Percentiles rank a stretch among this genome's conserved stretches.
These are phyloP conservation scores for Ochotona princeps DNA, from an alignment of 2,113 vertebrate genomes.

Conservation along the genomic window DNA sequence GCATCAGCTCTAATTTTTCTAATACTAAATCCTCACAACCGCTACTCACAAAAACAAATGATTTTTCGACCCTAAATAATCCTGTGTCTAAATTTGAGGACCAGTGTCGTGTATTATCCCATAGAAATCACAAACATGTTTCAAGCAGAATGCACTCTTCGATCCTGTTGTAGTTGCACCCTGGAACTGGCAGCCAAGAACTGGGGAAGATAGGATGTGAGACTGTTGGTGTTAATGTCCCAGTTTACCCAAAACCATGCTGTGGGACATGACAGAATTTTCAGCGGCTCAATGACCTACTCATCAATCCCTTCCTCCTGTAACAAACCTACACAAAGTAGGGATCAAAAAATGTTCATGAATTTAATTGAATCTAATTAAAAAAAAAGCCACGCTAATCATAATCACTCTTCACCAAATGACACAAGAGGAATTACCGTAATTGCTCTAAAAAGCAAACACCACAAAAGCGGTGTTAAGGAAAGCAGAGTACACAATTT, in stretches of 20 bases:
- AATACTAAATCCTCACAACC: neutral
- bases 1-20: constrained; percentile 15
- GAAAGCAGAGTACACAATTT: constrained; percentile 16
- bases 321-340: neutral
- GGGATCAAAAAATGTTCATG: neutral
- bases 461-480: neutral
- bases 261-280: neutral
- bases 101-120: neutral
- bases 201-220: neutral
- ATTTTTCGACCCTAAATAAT: neutral
- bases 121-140: neutral
- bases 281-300: neutral
- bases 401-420: constrained; percentile 16
- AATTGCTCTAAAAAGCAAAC: constrained; percentile 45
- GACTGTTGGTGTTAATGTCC: neutral
- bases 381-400: neutral
- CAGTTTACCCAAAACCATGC: neutral
- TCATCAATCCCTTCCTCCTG: neutral
- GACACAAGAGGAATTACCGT: neutral
- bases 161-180: neutral
- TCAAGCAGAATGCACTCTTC: neutral
- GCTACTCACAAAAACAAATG: constrained; percentile 3
- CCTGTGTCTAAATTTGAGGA: neutral
- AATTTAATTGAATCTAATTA: constrained; percentile 31
- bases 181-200: neutral